Percentiles rank a stretch among this genome's conserved stretches.
Conservation (phyloP, 92 coral and sea anemone species). For the Epizoanthus fatuus region DNA sequence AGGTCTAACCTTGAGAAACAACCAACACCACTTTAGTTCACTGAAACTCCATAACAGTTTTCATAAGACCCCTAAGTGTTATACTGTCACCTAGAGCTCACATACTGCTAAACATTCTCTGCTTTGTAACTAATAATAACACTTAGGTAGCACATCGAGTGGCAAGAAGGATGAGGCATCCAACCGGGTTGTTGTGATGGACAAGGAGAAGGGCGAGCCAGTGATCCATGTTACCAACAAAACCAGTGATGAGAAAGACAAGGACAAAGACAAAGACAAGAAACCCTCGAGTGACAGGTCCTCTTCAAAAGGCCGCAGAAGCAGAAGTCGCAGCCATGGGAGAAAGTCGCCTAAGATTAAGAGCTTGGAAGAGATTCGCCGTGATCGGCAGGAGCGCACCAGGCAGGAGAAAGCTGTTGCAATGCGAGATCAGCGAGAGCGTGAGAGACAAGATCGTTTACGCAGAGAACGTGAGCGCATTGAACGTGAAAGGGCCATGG, state of each 20-base stretch:
- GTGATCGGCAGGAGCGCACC: constrained; percentile 88
- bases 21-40: neutral
- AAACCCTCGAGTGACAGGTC: constrained; percentile 53
- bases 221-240: constrained; percentile 64
- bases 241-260: constrained; percentile 71
- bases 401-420: constrained; percentile 80
- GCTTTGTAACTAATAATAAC: constrained; percentile 45
- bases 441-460: constrained; percentile 90
- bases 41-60: neutral
- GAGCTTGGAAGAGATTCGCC: constrained; percentile 94
- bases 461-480: constrained; percentile 97
- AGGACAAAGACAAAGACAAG: constrained; percentile 53
- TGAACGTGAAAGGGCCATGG: constrained; percentile 92
- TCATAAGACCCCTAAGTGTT: constrained; percentile 16
- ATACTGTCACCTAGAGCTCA: constrained; percentile 12
- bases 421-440: constrained; percentile 93
- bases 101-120: constrained; percentile 27
- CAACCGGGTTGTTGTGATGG: constrained; percentile 67
- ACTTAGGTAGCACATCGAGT: constrained; percentile 43
- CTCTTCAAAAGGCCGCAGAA: constrained; percentile 57
- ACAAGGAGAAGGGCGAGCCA: constrained; percentile 75
- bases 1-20: neutral
- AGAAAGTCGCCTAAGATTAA: constrained; percentile 81
- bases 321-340: constrained; percentile 65
- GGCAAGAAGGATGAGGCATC: constrained; percentile 44